phyloP scores from a whole-genome alignment of 1,140 invertebrate species.

The Bombus superbus region DNA sequence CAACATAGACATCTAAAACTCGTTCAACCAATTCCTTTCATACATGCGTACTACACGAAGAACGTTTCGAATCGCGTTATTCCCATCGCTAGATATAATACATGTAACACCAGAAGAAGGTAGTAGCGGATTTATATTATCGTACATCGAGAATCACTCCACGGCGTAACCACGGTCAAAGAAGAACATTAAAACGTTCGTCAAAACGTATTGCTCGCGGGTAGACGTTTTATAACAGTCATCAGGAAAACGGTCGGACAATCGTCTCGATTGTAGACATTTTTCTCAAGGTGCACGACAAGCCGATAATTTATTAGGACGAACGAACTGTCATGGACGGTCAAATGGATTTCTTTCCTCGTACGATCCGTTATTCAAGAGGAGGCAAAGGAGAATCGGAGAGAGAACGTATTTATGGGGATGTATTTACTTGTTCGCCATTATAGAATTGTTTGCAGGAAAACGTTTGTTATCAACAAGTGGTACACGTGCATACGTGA shows the following conservation, averaged over 20 bases:
- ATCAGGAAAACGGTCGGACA: slow-evolving; percentile 21
- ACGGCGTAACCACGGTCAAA: not conserved
- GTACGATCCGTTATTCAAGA: slow-evolving; percentile 14
- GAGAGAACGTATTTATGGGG: slow-evolving; percentile 7
- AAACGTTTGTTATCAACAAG: slow-evolving; percentile 28
- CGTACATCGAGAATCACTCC: slow-evolving; percentile 10
- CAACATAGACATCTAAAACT: no score
- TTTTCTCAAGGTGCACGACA: not conserved
- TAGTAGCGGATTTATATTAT: slow-evolving; percentile 52
- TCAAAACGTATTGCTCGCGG: slow-evolving; percentile 20
- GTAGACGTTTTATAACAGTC: slow-evolving; percentile 42
- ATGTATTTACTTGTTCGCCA: slow-evolving; percentile 22
- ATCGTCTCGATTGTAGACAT: slow-evolving; percentile 32
- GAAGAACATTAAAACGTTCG: slow-evolving; percentile 40
- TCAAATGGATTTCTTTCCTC: slow-evolving; percentile 12
- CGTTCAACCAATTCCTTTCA: not conserved
- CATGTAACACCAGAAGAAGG: not conserved
- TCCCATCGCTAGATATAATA: slow-evolving; percentile 6
- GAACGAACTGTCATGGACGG: not conserved
- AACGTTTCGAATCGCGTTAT: slow-evolving; percentile 2
- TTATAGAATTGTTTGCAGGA: slow-evolving; percentile 17
- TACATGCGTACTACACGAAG: not conserved
- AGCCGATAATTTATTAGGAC: slow-evolving; percentile 14
- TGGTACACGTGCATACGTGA: slow-evolving; percentile 22
- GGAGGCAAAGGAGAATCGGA: not conserved